Percentiles rank a stretch among this genome's conserved stretches.
phyloP scores from a whole-genome alignment of 2,113 vertebrate genomes.

The crab-eating macaque (Macaca fascicularis) region DNA sequence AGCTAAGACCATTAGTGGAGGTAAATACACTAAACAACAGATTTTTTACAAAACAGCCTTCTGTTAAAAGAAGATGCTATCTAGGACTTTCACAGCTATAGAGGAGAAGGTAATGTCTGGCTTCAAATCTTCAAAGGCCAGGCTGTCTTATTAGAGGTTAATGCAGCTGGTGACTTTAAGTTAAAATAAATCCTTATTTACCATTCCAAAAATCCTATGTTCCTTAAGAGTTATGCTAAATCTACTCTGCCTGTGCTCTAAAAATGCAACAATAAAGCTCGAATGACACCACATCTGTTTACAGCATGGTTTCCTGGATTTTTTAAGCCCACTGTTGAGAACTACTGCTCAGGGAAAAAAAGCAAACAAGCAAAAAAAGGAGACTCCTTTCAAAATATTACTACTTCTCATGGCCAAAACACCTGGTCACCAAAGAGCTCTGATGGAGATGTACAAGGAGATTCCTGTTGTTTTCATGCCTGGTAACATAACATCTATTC shows the following conservation, averaged over 20 bases:
- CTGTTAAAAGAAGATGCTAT: neutral
- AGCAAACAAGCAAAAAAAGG: too few species aligned
- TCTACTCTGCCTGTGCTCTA: neutral
- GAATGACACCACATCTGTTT: neutral
- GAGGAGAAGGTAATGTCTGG: neutral
- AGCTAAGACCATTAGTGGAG: neutral
- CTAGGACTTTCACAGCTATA: neutral
- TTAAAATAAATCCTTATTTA: neutral
- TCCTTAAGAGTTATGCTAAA: neutral
- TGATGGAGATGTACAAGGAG: neutral
- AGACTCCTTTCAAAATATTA: neutral
- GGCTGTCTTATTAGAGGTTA: neutral
- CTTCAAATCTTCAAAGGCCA: neutral
- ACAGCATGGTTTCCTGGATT: neutral
- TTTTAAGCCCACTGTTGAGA: neutral
- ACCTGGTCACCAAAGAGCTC: neutral
- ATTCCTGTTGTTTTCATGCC: neutral
- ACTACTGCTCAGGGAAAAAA: neutral
- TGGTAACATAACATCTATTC: neutral
- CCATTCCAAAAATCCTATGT: neutral
- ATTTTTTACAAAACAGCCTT: neutral
- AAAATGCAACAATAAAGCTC: neutral
- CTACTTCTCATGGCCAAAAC: neutral
- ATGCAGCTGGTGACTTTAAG: neutral
- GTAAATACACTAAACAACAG: neutral